phyloP scores from a whole-genome alignment of 2,797 vertebrate species.

The Cetoscarus ocellatus region DNA sequence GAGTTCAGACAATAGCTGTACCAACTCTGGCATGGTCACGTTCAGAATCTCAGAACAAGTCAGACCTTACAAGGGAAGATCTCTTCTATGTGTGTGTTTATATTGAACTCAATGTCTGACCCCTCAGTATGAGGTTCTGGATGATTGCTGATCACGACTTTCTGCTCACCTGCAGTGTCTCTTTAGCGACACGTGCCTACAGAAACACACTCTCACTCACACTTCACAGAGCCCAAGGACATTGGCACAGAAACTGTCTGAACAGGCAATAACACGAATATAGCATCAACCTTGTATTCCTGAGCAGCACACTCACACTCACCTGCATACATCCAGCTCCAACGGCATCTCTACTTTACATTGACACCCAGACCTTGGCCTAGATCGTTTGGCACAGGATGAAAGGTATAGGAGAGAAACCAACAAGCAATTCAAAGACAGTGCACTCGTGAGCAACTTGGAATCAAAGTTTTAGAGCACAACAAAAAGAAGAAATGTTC shows the following conservation, averaged over 20 bases:
- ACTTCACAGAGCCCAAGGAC: neutral
- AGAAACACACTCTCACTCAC: conserved; percentile 2
- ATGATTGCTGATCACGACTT: conserved; percentile 38
- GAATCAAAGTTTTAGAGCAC: neutral
- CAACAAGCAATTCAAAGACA: conserved; percentile 24
- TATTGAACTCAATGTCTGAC: conserved; percentile 10
- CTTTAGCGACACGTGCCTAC: conserved; percentile 17
- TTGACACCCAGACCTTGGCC: conserved; percentile 15
- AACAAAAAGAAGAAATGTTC: too few species aligned
- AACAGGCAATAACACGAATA: neutral
- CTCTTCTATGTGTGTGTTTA: conserved; percentile 1
- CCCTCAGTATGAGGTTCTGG: conserved; percentile 24
- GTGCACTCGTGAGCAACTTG: neutral
- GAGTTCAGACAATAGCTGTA: conserved; percentile 45
- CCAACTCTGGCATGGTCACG: conserved; percentile 35
- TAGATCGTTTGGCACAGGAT: conserved; percentile 31
- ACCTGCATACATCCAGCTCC: neutral
- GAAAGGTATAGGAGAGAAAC: conserved; percentile 16
- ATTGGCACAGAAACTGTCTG: neutral
- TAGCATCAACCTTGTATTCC: neutral
- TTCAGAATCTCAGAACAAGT: conserved; percentile 25
- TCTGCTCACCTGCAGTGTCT: conserved; percentile 49
- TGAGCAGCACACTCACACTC: neutral
- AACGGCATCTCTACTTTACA: conserved; percentile 4
- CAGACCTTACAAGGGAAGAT: conserved; percentile 55